phyloP scores from a whole-genome alignment of 2,888 invertebrate species.

The Spatulosminthurus flaviceps region DNA sequence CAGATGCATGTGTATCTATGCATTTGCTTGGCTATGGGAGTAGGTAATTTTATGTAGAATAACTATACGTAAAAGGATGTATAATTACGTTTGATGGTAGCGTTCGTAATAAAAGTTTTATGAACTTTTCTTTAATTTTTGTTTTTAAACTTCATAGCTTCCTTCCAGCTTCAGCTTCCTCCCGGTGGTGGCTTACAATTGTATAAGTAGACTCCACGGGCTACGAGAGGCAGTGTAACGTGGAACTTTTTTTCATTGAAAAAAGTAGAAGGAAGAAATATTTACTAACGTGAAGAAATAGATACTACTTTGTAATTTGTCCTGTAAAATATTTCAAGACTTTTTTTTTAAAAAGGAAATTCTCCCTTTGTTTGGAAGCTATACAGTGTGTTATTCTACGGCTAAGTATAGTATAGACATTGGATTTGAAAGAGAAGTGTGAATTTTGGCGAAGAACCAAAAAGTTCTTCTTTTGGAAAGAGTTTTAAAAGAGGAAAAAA shows the following conservation, averaged over 20 bases:
- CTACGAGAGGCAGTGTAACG: neutral
- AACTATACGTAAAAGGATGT: neutral
- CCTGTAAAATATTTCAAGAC: conserved; percentile 8
- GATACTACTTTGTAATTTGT: conserved; percentile 5
- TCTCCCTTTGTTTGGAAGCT: neutral
- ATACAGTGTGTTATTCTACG: no score
- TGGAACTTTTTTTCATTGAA: neutral
- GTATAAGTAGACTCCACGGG: no score
- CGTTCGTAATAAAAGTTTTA: neutral
- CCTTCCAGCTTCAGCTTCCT: no score
- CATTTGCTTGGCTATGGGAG: no score
- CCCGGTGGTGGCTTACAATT: no score
- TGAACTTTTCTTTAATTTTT: neutral
- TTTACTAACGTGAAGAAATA: neutral
- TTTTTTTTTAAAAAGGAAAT: conserved; percentile 4
- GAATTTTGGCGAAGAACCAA: conserved; percentile 21
- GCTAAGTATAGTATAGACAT: neutral
- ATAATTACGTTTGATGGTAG: neutral
- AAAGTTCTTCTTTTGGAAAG: neutral
- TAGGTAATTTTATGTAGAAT: no score
- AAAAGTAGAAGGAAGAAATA: neutral
- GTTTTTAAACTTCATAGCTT: no score
- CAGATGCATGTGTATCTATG: no score
- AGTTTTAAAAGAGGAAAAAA: no score
- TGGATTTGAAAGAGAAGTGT: neutral